A percentile compares a stretch with the other conserved stretches of the same genome.
Evolutionary conservation across 2,113 vertebrate species (phyloP).

Genomic region (Gymnarchus niloticus): DNA sequence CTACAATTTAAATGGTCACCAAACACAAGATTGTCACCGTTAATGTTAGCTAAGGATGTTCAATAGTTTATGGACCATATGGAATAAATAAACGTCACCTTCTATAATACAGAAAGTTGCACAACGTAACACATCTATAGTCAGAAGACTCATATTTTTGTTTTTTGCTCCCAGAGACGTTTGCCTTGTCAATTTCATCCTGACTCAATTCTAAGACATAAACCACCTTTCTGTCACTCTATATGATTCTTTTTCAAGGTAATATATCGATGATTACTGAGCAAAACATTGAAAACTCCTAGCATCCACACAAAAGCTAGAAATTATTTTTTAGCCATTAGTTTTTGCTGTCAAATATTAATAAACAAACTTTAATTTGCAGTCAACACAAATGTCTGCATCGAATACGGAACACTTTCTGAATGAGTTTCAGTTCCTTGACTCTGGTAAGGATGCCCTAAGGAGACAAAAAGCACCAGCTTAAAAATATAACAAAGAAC

Average conservation of each 20-base stretch:
- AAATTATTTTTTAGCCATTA: not conserved
- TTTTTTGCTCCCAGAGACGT: not conserved
- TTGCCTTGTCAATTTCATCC: not conserved
- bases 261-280: not conserved
- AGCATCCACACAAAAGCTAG: not conserved
- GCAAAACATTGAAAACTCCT: not conserved
- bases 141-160: not conserved
- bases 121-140: not conserved
- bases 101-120: not conserved
- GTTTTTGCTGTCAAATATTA: not conserved
- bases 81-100: not conserved
- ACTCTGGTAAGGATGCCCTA: conserved; percentile 1
- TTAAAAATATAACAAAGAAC: not conserved
- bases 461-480: not conserved
- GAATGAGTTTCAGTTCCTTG: not conserved
- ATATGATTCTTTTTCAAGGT: not conserved
- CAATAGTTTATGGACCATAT: not conserved
- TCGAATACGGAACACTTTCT: not conserved
- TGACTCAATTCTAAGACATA: not conserved
- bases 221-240: not conserved
- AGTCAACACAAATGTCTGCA: not conserved
- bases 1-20: not conserved
- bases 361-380: not conserved
- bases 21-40: not conserved
- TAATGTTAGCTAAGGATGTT: not conserved